phyloP scores from a whole-genome alignment of 2,888 invertebrate species.

The Cordilura impudica region DNA sequence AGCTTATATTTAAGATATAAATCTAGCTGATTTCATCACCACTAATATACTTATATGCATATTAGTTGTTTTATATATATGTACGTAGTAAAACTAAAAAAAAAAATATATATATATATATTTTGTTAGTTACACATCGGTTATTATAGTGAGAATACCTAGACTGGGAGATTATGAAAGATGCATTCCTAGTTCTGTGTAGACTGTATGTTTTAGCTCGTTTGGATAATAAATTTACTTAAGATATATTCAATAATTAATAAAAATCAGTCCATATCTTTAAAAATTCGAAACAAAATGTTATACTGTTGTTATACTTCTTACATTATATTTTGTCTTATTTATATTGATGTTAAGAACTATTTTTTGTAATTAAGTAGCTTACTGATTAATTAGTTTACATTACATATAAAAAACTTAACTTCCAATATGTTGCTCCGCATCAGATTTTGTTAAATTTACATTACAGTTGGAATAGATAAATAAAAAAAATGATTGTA shows the following conservation, averaged over 20 bases:
- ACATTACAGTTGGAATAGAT: conserved; percentile 41
- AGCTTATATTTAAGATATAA: too few species aligned
- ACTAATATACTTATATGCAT: too few species aligned
- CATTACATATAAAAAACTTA: conserved; percentile 31
- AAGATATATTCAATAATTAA: conserved; percentile 56
- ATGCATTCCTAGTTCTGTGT: conserved; percentile 29
- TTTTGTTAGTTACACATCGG: too few species aligned
- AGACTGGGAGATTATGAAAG: conserved; percentile 21
- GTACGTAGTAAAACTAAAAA: too few species aligned
- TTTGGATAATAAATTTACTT: conserved; percentile 56
- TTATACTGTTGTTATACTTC: conserved; percentile 31
- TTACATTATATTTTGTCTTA: conserved; percentile 27
- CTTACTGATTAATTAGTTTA: conserved; percentile 49
- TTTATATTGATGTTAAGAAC: conserved; percentile 29
- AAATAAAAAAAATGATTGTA: not conserved
- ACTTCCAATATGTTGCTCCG: conserved; percentile 56
- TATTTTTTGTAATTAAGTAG: conserved; percentile 38
- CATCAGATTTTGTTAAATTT: conserved; percentile 62
- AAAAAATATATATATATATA: too few species aligned
- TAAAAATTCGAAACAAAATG: conserved; percentile 55
- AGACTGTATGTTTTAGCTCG: conserved; percentile 46
- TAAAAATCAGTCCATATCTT: conserved; percentile 60
- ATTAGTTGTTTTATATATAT: too few species aligned
- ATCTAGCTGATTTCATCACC: too few species aligned
- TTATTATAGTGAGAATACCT: conserved; percentile 22